phyloP scores from a whole-genome alignment of 2,888 invertebrate species.

The Sinodicranocentrus sp. region DNA sequence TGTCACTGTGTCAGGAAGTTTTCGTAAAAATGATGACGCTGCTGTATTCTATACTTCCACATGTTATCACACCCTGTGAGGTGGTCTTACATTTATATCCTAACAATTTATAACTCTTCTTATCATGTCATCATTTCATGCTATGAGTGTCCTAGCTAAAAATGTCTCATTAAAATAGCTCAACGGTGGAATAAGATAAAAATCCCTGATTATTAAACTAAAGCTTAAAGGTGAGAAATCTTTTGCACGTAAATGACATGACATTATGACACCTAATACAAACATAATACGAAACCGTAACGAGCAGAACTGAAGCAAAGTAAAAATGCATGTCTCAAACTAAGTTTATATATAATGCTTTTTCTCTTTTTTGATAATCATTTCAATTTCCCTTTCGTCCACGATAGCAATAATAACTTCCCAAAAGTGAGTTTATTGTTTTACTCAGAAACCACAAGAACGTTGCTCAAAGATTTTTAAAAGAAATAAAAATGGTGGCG shows the following conservation, averaged over 20 bases:
- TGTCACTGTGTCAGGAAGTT: constrained; percentile 8
- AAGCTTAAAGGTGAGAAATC: too few relatives aligned
- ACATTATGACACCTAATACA: not conserved
- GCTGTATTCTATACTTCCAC: not conserved
- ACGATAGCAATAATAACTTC: not conserved
- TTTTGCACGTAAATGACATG: too few relatives aligned
- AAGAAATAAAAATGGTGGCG: too few relatives aligned
- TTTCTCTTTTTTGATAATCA: constrained; percentile 28
- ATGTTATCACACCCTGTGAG: too few relatives aligned
- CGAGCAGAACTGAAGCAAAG: not conserved
- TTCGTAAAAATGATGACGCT: not conserved
- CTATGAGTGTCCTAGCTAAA: not conserved
- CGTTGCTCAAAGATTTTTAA: too few relatives aligned
- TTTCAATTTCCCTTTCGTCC: constrained; percentile 57
- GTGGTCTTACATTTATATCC: too few relatives aligned
- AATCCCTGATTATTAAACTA: too few relatives aligned
- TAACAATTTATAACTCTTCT: too few relatives aligned
- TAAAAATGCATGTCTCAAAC: not conserved
- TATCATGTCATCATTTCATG: constrained; percentile 7
- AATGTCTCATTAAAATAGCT: constrained; percentile 14
- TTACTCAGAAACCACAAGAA: too few relatives aligned
- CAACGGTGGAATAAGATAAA: not conserved
- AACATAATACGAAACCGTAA: not conserved
- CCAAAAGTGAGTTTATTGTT: too few relatives aligned
- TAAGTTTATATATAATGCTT: constrained; percentile 51